These are phyloP conservation scores for Platyrinchus mystaceus DNA, from an alignment of 2,797 vertebrate species.

Conservation along the genomic window DNA sequence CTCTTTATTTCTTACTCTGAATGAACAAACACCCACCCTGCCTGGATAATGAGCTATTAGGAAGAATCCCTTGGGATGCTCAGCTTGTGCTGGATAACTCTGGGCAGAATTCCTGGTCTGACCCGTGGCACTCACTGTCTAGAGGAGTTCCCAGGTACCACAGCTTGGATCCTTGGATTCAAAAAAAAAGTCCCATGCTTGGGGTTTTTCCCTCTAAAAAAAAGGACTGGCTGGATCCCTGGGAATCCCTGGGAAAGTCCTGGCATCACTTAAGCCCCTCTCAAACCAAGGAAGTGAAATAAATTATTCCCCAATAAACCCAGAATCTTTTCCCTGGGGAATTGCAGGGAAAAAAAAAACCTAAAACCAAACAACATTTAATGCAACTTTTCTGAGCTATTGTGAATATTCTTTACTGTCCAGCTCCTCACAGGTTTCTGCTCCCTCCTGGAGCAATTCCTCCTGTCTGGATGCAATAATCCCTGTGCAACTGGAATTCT, in stretches of 20 bases:
- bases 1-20: not conserved
- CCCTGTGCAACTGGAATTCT: not conserved
- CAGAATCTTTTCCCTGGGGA: not conserved
- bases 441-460: not conserved
- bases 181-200: no score
- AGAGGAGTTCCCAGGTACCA: not conserved
- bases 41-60: not conserved
- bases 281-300: not conserved
- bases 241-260: not conserved
- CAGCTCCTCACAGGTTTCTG: not conserved
- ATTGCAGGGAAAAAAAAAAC: not conserved
- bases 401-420: not conserved
- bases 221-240: no score
- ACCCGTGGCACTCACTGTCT: not conserved
- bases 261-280: not conserved
- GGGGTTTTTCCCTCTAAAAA: not conserved
- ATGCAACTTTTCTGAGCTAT: not conserved
- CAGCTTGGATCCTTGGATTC: not conserved
- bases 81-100: not conserved
- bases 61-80: not conserved
- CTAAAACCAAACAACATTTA: not conserved
- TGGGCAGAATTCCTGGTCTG: not conserved
- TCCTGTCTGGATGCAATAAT: not conserved
- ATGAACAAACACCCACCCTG: not conserved
- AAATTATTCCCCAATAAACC: not conserved